These are phyloP conservation scores for Melinaea menophilus DNA, from an alignment of 2,888 invertebrate genomes.

Conservation along the genomic window DNA sequence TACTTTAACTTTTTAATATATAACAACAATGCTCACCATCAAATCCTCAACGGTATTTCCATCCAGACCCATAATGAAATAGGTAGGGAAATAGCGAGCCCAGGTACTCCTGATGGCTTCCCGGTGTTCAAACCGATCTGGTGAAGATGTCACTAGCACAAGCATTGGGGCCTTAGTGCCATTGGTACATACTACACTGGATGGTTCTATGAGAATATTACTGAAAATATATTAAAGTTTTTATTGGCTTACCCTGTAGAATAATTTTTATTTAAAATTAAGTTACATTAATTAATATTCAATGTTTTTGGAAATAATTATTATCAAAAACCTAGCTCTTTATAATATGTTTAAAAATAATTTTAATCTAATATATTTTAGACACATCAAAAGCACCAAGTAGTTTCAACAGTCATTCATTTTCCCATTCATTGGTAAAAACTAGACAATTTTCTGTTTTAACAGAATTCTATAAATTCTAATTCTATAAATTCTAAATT, in stretches of 20 bases:
- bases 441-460: not conserved
- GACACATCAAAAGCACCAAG: too few relatives aligned
- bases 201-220: slow-evolving; percentile 57
- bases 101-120: slow-evolving; percentile 78
- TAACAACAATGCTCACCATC: slow-evolving; percentile 12
- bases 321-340: not conserved
- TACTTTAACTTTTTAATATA: too few relatives aligned
- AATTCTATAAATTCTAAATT: not conserved
- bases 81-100: slow-evolving; percentile 72
- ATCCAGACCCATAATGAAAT: slow-evolving; percentile 77
- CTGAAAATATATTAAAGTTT: slow-evolving; percentile 39
- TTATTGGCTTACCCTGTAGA: not conserved
- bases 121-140: slow-evolving; percentile 67
- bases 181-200: slow-evolving; percentile 42
- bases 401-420: too few relatives aligned
- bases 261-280: too few relatives aligned
- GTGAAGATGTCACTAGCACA: slow-evolving; percentile 76
- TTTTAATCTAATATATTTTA: not conserved
- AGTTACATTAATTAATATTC: too few relatives aligned
- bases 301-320: too few relatives aligned
- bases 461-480: not conserved
- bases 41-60: slow-evolving; percentile 24
- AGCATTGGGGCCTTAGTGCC: slow-evolving; percentile 47
- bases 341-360: not conserved
- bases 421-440: too few relatives aligned